phyloP scores from a whole-genome alignment of 2,888 invertebrate genomes.

The Nomada fabriciana region DNA sequence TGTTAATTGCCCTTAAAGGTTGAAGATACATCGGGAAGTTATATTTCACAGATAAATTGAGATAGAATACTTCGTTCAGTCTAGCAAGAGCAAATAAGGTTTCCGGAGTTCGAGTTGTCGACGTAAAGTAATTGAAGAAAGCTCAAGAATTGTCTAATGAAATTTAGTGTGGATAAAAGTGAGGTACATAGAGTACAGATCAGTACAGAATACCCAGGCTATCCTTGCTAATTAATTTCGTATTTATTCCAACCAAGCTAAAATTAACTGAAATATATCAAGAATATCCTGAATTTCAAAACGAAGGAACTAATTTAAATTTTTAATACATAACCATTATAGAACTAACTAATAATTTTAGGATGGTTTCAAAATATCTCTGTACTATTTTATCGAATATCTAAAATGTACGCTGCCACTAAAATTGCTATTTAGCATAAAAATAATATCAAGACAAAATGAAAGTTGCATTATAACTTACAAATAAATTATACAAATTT shows the following conservation, averaged over 20 bases:
- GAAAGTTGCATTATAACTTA: no score
- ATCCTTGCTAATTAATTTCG: slow-evolving; percentile 7
- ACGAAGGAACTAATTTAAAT: no score
- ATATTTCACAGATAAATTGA: slow-evolving; percentile 11
- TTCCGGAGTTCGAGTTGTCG: slow-evolving; percentile 11
- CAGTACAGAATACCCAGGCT: not conserved
- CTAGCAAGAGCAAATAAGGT: slow-evolving; percentile 17
- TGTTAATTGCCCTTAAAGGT: not conserved
- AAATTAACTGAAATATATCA: not conserved
- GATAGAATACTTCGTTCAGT: slow-evolving; percentile 18
- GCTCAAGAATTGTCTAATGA: slow-evolving; percentile 7
- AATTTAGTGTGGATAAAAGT: slow-evolving; percentile 4
- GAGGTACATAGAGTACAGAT: not conserved
- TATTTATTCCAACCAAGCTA: not conserved
- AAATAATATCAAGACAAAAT: no score
- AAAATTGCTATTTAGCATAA: no score
- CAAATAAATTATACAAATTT: no score
- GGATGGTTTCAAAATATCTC: no score
- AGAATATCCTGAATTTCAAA: no score
- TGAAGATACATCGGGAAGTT: slow-evolving; percentile 9
- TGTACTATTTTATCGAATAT: no score
- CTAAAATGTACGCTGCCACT: no score
- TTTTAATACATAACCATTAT: no score
- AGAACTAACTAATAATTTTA: no score
- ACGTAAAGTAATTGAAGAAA: slow-evolving; percentile 16